Percentiles rank a stretch among this genome's conserved stretches.
phyloP scores from a whole-genome alignment of 1,140 invertebrate species.

The Brachystomella parvula region DNA sequence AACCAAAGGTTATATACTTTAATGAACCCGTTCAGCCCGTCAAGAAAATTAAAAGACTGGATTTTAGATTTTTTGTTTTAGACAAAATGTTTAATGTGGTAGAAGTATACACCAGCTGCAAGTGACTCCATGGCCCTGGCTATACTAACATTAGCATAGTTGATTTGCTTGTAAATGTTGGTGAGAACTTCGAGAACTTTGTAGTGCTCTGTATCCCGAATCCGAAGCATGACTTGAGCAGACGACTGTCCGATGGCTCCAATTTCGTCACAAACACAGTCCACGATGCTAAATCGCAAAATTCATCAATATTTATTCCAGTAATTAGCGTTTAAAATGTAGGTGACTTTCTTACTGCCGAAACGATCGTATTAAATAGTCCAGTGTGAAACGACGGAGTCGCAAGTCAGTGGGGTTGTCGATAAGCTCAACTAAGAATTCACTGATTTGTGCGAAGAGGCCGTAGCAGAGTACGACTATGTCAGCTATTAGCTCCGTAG shows the following conservation, averaged over 20 bases:
- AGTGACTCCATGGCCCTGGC: conserved; percentile 18
- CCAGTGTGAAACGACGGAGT: neutral
- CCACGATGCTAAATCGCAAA: conserved; percentile 16
- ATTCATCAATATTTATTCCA: neutral
- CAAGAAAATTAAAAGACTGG: neutral
- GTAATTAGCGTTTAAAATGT: neutral
- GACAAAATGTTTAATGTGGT: conserved; percentile 8
- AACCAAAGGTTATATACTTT: neutral
- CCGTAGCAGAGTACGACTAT: conserved; percentile 15
- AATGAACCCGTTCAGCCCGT: neutral
- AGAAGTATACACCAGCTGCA: conserved; percentile 2
- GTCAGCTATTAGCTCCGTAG: conserved; percentile 14
- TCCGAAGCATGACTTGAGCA: neutral
- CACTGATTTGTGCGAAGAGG: conserved; percentile 16
- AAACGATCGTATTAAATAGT: neutral
- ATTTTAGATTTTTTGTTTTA: neutral
- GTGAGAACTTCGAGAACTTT: conserved; percentile 4
- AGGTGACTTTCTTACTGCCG: neutral
- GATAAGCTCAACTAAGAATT: conserved; percentile 6
- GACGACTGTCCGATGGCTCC: conserved; percentile 20
- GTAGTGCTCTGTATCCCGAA: neutral
- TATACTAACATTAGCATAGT: conserved; percentile 12
- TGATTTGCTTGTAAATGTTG: conserved; percentile 8
- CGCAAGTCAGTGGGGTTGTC: neutral
- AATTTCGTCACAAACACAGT: conserved; percentile 21